Evolutionary conservation across 1,140 invertebrate genomes (phyloP).

Genomic region (Sycophaga agraensis): DNA sequence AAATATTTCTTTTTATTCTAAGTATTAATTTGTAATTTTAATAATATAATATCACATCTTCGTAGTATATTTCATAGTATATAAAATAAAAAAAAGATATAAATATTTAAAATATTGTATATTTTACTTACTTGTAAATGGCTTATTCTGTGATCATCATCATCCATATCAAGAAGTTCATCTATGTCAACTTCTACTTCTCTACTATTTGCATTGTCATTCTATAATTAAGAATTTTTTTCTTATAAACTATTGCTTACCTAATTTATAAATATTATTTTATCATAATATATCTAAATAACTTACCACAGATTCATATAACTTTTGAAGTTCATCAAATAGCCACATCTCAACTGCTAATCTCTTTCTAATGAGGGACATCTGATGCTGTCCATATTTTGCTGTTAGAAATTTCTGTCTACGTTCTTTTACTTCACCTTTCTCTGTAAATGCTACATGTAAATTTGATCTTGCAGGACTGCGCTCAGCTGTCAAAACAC

Average conservation of each 20-base stretch:
- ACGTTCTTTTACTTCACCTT: constrained; percentile 82
- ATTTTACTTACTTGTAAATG: constrained; percentile 77
- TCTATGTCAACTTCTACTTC: constrained; percentile 93
- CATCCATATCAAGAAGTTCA: constrained; percentile 90
- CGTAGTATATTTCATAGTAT: not conserved
- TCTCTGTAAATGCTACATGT: constrained; percentile 86
- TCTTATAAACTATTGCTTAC: not conserved
- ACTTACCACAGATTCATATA: constrained; percentile 81
- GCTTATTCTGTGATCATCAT: constrained; percentile 76
- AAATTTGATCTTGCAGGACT: constrained; percentile 77
- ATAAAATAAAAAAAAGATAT: not conserved
- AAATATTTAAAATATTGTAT: not conserved
- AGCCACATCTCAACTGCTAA: constrained; percentile 96
- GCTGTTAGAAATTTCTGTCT: constrained; percentile 93
- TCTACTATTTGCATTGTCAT: constrained; percentile 61
- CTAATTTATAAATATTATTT: not conserved
- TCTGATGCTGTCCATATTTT: constrained; percentile 95
- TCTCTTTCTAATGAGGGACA: constrained; percentile 92
- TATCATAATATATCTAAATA: not conserved
- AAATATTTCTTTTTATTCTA: not conserved
- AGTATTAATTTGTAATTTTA: too few species aligned
- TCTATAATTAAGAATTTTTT: constrained; percentile 47
- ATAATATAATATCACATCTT: not conserved
- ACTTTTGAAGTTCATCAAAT: constrained; percentile 88
- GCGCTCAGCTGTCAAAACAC: constrained; percentile 61